Percentiles rank a stretch among this genome's conserved stretches.
These are phyloP conservation scores for Nipponia nippon DNA, from an alignment of 2,113 vertebrate genomes.

Conservation along the genomic window DNA sequence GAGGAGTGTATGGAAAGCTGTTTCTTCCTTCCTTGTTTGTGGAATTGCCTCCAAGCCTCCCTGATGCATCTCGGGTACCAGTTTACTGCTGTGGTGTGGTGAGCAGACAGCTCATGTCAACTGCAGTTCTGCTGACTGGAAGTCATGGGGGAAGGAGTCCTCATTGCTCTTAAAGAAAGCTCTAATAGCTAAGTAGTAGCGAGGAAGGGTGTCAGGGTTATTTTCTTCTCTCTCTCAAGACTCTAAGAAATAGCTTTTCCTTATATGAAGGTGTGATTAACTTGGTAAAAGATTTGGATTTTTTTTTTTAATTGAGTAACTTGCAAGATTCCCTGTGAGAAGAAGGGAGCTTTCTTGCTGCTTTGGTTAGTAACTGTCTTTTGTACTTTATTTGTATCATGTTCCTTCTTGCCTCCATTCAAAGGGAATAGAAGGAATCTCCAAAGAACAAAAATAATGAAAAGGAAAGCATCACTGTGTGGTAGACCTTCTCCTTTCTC, in stretches of 20 bases:
- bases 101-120: background rate
- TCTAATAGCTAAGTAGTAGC: background rate
- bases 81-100: background rate
- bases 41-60: background rate
- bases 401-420: background rate
- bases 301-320: background rate
- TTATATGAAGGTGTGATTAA: background rate
- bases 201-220: background rate
- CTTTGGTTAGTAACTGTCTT: background rate
- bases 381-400: background rate
- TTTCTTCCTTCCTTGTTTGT: background rate
- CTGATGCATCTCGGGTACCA: background rate
- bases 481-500: background rate
- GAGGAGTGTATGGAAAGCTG: background rate
- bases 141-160: background rate
- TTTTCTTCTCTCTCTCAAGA: background rate
- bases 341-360: background rate
- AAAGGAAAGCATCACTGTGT: background rate
- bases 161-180: background rate
- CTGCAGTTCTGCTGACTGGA: background rate
- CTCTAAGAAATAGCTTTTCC: background rate
- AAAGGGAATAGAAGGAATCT: background rate
- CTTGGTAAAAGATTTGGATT: background rate
- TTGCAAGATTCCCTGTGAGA: background rate
- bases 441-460: background rate